Evolutionary conservation across 2,888 invertebrate species (phyloP).

Genomic region (Notocelia uddmanniana): DNA sequence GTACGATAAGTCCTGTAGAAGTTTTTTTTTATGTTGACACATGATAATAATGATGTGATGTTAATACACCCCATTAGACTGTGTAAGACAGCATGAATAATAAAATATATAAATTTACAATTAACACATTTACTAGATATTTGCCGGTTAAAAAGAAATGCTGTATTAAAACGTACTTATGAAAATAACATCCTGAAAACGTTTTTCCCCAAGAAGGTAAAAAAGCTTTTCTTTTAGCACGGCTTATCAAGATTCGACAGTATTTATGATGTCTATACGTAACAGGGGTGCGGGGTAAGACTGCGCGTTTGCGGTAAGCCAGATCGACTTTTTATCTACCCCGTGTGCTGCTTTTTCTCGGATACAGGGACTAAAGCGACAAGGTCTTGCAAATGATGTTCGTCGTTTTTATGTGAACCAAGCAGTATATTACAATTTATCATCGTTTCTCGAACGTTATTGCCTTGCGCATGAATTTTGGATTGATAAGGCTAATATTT

Average conservation of each 20-base stretch:
- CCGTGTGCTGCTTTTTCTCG: slow-evolving; percentile 39
- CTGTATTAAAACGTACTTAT: neutral
- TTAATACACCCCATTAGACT: too few species aligned
- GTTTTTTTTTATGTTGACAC: too few species aligned
- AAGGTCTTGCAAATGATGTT: neutral
- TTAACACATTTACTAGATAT: neutral
- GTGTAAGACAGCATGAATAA: too few species aligned
- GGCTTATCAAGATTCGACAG: slow-evolving; percentile 70
- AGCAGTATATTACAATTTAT: slow-evolving; percentile 61
- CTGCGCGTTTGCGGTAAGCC: slow-evolving; percentile 68
- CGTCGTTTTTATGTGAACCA: neutral
- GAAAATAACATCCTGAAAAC: slow-evolving; percentile 12
- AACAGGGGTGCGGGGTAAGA: slow-evolving; percentile 60
- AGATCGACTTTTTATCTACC: slow-evolving; percentile 66
- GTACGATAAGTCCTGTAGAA: too few species aligned
- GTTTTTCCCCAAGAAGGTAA: slow-evolving; percentile 28
- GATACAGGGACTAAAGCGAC: neutral
- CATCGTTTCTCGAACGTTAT: slow-evolving; percentile 48
- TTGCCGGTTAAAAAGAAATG: neutral
- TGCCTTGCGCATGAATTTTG: slow-evolving; percentile 21
- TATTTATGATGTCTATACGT: slow-evolving; percentile 74
- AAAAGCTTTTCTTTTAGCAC: slow-evolving; percentile 60
- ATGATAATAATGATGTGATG: too few species aligned
- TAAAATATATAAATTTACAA: neutral
- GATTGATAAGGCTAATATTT: slow-evolving; percentile 24